phyloP scores from a whole-genome alignment of 2,888 invertebrate genomes.

The Salticus scenicus region DNA sequence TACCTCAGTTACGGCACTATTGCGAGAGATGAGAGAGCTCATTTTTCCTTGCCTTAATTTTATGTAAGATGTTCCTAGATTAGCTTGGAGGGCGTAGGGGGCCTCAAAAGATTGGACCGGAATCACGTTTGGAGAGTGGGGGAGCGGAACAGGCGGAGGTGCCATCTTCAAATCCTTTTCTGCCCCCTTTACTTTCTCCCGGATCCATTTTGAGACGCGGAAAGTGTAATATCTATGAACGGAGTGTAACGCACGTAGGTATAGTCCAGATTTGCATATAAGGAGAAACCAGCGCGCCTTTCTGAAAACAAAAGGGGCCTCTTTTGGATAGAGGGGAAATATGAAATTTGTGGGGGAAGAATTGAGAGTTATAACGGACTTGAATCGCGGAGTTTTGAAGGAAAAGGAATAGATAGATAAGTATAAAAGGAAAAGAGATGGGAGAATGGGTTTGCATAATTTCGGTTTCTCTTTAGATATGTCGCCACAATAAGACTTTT shows the following conservation, averaged over 20 bases:
- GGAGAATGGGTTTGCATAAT: constrained; percentile 65
- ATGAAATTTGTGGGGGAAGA: constrained; percentile 49
- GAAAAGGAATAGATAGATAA: constrained; percentile 47
- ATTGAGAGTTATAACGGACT: constrained; percentile 68
- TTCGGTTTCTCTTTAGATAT: constrained; percentile 44
- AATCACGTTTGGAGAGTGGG: constrained; percentile 49
- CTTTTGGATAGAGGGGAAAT: constrained; percentile 33
- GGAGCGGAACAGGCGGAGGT: background rate
- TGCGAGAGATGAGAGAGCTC: constrained; percentile 32
- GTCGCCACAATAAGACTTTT: constrained; percentile 32
- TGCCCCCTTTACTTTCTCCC: constrained; percentile 4
- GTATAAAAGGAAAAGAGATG: constrained; percentile 35
- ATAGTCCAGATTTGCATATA: constrained; percentile 63
- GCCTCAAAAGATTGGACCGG: constrained; percentile 54
- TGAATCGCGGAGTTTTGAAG: constrained; percentile 52
- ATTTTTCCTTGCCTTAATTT: constrained; percentile 66
- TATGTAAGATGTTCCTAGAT: constrained; percentile 69
- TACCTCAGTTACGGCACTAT: constrained; percentile 33
- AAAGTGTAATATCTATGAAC: constrained; percentile 63
- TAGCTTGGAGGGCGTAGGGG: constrained; percentile 36
- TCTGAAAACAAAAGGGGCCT: constrained; percentile 31
- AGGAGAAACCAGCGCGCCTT: constrained; percentile 25
- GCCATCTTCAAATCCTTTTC: constrained; percentile 41
- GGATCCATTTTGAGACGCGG: background rate
- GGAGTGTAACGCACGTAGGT: constrained; percentile 66